Conservation (phyloP, 2,797 vertebrate genomes). For the Oreochromis mossambicus region DNA sequence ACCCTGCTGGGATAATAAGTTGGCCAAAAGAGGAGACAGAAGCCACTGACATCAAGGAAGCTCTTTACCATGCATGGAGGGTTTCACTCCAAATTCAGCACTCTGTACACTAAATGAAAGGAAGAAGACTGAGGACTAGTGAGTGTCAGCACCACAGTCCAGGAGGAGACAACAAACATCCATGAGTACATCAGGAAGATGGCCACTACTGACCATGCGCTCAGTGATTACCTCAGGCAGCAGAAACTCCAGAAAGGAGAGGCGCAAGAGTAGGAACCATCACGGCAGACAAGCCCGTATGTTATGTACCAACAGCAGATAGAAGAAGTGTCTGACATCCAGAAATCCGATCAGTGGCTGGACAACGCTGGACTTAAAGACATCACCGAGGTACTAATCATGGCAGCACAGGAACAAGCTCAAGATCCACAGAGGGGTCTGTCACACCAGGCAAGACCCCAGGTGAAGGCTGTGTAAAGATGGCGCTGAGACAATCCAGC, state of each 20-base stretch:
- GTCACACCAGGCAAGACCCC: not conserved
- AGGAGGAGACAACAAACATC: not conserved
- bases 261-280: not conserved
- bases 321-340: not conserved
- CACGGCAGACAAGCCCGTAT: not conserved
- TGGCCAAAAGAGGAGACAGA: not conserved
- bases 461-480: not conserved
- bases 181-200: not conserved
- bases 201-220: not conserved
- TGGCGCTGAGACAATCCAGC: not conserved
- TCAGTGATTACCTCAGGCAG: not conserved
- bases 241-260: not conserved
- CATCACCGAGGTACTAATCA: not conserved
- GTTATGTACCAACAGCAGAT: not conserved
- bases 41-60: not conserved
- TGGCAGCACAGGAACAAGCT: not conserved
- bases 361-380: not conserved
- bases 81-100: not conserved
- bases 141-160: not conserved
- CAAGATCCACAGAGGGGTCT: not conserved
- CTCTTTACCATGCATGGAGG: not conserved
- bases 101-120: not conserved
- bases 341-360: not conserved
- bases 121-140: not conserved
- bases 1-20: not conserved